phyloP scores from a whole-genome alignment of 2,888 invertebrate genomes.

The Agrypnus murinus region DNA sequence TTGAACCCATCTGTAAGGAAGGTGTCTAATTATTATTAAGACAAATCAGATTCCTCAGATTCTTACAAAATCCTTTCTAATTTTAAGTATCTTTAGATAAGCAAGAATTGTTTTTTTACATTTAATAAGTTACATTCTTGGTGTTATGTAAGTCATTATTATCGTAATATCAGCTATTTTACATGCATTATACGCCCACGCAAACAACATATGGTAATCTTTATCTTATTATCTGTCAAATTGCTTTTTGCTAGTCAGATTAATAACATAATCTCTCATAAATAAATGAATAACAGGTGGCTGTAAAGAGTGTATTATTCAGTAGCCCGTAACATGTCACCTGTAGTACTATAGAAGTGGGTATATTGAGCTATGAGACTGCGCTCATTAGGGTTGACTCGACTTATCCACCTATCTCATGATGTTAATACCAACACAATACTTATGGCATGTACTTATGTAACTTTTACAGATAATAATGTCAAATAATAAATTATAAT shows the following conservation, averaged over 20 bases:
- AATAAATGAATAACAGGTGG: constrained; percentile 55
- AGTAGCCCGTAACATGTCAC: constrained; percentile 47
- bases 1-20: no score
- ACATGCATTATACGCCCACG: constrained; percentile 25
- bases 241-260: constrained; percentile 56
- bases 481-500: constrained; percentile 6
- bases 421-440: constrained; percentile 14
- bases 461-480: constrained; percentile 31
- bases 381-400: constrained; percentile 24
- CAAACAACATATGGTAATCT: constrained; percentile 46
- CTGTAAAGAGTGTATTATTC: constrained; percentile 41
- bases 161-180: constrained; percentile 36
- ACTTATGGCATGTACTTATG: constrained; percentile 19
- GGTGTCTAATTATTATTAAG: no score
- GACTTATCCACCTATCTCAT: constrained; percentile 26
- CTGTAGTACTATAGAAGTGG: constrained; percentile 22
- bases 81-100: no score
- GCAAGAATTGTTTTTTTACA: no score
- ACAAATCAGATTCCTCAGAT: no score
- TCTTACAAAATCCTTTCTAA: no score
- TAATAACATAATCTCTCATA: constrained; percentile 56
- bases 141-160: constrained; percentile 25
- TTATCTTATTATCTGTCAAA: constrained; percentile 54
- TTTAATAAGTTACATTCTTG: no score
- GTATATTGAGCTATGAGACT: constrained; percentile 36